These are phyloP conservation scores for Zygaena filipendulae DNA, from an alignment of 2,888 invertebrate genomes.

Conservation along the genomic window DNA sequence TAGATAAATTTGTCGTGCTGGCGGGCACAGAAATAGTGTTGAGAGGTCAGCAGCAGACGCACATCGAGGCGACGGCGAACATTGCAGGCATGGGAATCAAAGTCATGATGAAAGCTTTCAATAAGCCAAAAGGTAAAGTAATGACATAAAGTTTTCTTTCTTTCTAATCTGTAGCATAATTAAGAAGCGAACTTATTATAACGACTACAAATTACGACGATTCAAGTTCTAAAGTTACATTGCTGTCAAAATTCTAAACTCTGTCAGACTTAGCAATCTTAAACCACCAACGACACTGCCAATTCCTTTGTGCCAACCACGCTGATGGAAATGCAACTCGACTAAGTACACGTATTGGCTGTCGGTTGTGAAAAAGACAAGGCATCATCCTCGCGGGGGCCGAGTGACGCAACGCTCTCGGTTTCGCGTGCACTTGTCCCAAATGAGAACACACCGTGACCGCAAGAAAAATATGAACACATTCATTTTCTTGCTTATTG, in stretches of 20 bases:
- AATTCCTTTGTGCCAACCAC: background rate
- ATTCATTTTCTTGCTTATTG: conserved; percentile 43
- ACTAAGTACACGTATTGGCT: no score
- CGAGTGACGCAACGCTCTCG: conserved; percentile 53
- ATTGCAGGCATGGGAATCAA: conserved; percentile 86
- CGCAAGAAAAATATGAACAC: conserved; percentile 56
- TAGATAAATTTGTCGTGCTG: conserved; percentile 16
- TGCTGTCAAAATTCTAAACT: no score
- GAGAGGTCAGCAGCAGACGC: conserved; percentile 37
- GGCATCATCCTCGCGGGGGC: conserved; percentile 32
- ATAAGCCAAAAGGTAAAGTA: conserved; percentile 83
- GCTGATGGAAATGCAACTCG: no score
- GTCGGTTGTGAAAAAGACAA: conserved; percentile 37
- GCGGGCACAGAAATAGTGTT: conserved; percentile 26
- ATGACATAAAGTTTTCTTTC: no score
- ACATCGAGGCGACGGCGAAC: conserved; percentile 49
- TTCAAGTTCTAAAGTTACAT: no score
- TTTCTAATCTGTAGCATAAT: no score
- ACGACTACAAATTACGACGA: no score
- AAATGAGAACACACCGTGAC: conserved; percentile 56
- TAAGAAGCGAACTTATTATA: no score
- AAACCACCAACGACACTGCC: conserved; percentile 5
- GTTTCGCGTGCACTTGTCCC: conserved; percentile 65
- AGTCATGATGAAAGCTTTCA: conserved; percentile 87
- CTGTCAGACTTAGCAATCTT: no score